These are phyloP conservation scores for Cabera pusaria DNA, from an alignment of 2,888 invertebrate species.

Conservation along the genomic window DNA sequence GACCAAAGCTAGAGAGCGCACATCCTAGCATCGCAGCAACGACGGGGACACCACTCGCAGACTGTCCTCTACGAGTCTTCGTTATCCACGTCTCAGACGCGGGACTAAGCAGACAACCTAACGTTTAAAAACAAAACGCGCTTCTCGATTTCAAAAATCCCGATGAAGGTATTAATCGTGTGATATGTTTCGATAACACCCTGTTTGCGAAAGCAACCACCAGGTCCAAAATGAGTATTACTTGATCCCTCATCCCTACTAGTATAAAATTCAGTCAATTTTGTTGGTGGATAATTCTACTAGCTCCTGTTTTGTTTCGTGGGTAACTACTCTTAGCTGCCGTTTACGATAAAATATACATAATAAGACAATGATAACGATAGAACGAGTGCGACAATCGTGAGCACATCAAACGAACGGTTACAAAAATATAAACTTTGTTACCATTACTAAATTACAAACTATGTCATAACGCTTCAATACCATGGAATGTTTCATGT, in stretches of 20 bases:
- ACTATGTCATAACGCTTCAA: slow-evolving; percentile 24
- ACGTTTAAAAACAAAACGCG: slow-evolving; percentile 12
- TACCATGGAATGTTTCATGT: slow-evolving; percentile 56
- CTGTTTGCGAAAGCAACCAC: slow-evolving; percentile 63
- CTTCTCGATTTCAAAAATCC: slow-evolving; percentile 18
- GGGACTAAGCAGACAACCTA: slow-evolving; percentile 22
- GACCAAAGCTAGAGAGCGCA: too few relatives aligned
- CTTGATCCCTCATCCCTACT: slow-evolving; percentile 62
- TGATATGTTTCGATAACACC: slow-evolving; percentile 74
- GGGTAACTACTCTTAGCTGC: slow-evolving; percentile 6
- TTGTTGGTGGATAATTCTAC: slow-evolving; percentile 28
- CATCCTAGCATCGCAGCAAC: too few relatives aligned
- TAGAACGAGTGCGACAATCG: too few relatives aligned
- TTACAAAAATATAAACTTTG: slow-evolving; percentile 2
- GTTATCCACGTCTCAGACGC: slow-evolving; percentile 37
- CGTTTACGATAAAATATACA: slow-evolving; percentile 6
- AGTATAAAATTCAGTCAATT: slow-evolving; percentile 60
- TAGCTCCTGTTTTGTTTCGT: slow-evolving; percentile 33
- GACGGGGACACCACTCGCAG: neutral
- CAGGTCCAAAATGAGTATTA: slow-evolving; percentile 58
- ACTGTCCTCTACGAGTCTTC: slow-evolving; percentile 18
- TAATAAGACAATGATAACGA: too few relatives aligned
- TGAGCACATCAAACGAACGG: too few relatives aligned
- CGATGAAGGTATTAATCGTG: slow-evolving; percentile 34
- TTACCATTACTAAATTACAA: slow-evolving; percentile 21